These are phyloP conservation scores for Acanthiza pusilla DNA, from an alignment of 2,797 vertebrate species.

Conservation along the genomic window DNA sequence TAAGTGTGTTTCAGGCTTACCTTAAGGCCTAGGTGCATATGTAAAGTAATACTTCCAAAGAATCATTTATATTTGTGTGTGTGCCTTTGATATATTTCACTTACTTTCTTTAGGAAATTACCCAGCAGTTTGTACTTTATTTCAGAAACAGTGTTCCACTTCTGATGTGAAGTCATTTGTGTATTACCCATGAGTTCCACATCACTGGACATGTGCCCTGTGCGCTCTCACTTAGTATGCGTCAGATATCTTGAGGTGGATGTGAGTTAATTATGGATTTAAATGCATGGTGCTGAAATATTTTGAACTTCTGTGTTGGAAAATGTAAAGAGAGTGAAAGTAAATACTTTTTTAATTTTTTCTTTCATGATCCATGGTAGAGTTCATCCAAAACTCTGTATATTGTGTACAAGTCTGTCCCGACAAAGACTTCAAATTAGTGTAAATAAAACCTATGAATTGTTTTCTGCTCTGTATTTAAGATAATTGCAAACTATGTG, in stretches of 20 bases:
- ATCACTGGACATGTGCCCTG: neutral
- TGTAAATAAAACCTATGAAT: neutral
- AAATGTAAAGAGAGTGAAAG: neutral
- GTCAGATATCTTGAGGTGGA: neutral
- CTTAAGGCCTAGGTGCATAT: neutral
- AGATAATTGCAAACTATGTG: neutral
- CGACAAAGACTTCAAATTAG: neutral
- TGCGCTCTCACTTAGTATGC: neutral
- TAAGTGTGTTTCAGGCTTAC: neutral
- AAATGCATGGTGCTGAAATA: neutral
- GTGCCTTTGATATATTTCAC: neutral
- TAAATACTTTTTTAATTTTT: neutral
- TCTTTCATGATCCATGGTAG: neutral
- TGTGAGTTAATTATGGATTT: neutral
- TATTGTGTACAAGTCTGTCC: neutral
- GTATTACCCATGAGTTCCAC: neutral
- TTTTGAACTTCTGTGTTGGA: neutral
- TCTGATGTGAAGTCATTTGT: neutral
- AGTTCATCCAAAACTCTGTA: neutral
- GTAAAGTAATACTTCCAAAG: neutral
- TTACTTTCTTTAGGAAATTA: neutral
- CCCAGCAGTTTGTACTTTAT: neutral
- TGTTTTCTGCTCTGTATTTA: neutral
- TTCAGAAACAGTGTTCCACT: neutral
- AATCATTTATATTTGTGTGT: neutral